phyloP scores from a whole-genome alignment of 2,797 vertebrate genomes.

The Otolemur crassicaudatus region DNA sequence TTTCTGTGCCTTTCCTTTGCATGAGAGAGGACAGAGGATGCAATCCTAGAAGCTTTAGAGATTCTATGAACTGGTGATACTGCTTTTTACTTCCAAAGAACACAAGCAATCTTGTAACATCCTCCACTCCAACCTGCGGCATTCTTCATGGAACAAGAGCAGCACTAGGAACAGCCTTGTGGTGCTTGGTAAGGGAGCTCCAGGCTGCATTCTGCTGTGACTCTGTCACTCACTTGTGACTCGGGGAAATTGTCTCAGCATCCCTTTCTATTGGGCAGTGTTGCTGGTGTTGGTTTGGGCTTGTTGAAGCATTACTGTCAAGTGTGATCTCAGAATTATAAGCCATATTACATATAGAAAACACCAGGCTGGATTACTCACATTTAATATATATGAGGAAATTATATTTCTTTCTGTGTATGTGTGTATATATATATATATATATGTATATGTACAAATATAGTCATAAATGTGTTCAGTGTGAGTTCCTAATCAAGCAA shows the following conservation, averaged over 20 bases:
- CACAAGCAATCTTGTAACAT: not conserved
- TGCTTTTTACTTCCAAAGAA: not conserved
- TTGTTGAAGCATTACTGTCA: not conserved
- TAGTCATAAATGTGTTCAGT: not conserved
- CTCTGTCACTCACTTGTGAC: not conserved
- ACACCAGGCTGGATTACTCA: not conserved
- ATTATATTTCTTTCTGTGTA: too few species aligned
- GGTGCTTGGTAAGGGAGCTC: not conserved
- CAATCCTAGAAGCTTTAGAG: not conserved
- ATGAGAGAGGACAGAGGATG: not conserved
- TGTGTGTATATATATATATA: not conserved
- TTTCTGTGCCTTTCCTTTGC: not conserved
- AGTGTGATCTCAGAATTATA: not conserved
- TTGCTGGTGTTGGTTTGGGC: not conserved
- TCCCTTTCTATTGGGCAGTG: not conserved
- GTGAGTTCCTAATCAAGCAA: slow-evolving; percentile 28
- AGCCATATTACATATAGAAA: not conserved
- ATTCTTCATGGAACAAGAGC: not conserved
- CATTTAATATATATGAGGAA: not conserved
- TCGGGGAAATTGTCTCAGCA: not conserved
- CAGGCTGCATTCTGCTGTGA: not conserved
- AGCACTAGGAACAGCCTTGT: not conserved
- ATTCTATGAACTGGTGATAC: not conserved
- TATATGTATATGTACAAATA: not conserved
- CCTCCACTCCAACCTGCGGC: not conserved